These are phyloP conservation scores for Scaptomyza parva DNA, from an alignment of 2,888 invertebrate species.

Conservation along the genomic window DNA sequence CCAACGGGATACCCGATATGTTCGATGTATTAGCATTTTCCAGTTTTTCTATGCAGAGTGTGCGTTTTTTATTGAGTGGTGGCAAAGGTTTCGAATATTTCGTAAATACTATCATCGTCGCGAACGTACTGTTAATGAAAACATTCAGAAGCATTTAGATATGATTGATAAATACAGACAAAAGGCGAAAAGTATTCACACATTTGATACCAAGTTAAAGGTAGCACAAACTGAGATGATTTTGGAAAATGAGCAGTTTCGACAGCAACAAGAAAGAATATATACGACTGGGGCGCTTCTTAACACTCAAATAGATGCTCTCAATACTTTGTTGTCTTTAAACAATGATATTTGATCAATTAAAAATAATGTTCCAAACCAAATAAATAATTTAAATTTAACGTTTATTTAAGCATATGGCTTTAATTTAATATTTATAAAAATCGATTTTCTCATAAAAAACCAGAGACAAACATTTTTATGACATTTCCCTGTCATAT, in stretches of 20 bases:
- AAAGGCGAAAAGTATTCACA: not conserved
- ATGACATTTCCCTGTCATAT: no score
- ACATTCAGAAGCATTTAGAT: conserved; percentile 39
- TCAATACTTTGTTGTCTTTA: conserved; percentile 8
- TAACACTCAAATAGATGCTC: conserved; percentile 46
- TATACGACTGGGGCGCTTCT: conserved; percentile 44
- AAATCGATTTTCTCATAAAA: no score
- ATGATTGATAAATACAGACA: not conserved
- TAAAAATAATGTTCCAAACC: not conserved
- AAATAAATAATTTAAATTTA: not conserved
- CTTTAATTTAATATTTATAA: no score
- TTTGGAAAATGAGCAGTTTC: conserved; percentile 17
- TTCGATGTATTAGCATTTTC: conserved; percentile 62
- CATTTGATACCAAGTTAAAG: not conserved
- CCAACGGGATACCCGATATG: conserved; percentile 28
- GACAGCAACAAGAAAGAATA: conserved; percentile 24
- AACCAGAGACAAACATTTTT: no score
- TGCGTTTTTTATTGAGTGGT: conserved; percentile 8
- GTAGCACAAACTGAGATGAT: conserved; percentile 2
- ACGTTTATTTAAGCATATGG: no score
- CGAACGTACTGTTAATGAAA: conserved; percentile 47
- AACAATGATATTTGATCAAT: not conserved
- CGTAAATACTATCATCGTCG: conserved; percentile 37
- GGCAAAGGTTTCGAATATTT: conserved; percentile 25
- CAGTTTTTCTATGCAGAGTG: conserved; percentile 70